Evolutionary conservation across 1,140 invertebrate species (phyloP), one percentile per base, ranked within the genome.

Genomic region (Littorina saxatilis): DNA sequence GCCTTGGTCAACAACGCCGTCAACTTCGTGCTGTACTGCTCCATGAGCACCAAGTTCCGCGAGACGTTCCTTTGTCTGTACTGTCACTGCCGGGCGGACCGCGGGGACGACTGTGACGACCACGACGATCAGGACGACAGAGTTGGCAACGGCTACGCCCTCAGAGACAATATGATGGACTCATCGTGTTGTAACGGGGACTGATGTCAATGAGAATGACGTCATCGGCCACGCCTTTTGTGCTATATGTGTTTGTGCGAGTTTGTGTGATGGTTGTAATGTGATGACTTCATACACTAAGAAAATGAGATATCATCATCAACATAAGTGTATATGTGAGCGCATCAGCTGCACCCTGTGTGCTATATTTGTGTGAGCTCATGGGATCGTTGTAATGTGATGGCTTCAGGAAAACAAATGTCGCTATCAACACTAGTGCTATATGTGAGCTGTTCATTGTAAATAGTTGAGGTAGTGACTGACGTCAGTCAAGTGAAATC

Each of bases 21-120:
- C 39, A 98, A 98, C 88, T 98, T 99, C 89, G 95, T 99, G 61
- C 93, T 99, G 1, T 99, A 99, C 89, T 98, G 98, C 85, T 95
- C 96, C 35, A 99, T 99, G 98, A 97, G 96, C 70, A 94, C 96
- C 40, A 97, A 98, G 93, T 99, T 99, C 90, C 94, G 98, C 15
- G 94, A 95, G 58, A 98, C 97, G 0, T 98, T 98, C 83, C 82
- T 89, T 0, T 79, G 87, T 35, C 66, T 91, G 5, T 92, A 88
- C 82, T 91, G 88, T 79, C 29, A 80, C 20, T 88, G 84, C 27
- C 83, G 83, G 23, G 4, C 35, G 23, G 63, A 63, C 58, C 27
- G 35, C 13, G 83, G 32, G 32, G 37, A 76, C 55, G 72, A 50
- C 70, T 17, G 39, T 32, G 74, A 37, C 29, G 40, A 75, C 0